Percentiles rank a stretch among this genome's conserved stretches.
phyloP scores from a whole-genome alignment of 2,888 invertebrate genomes.

The Himalopsyche anomala region DNA sequence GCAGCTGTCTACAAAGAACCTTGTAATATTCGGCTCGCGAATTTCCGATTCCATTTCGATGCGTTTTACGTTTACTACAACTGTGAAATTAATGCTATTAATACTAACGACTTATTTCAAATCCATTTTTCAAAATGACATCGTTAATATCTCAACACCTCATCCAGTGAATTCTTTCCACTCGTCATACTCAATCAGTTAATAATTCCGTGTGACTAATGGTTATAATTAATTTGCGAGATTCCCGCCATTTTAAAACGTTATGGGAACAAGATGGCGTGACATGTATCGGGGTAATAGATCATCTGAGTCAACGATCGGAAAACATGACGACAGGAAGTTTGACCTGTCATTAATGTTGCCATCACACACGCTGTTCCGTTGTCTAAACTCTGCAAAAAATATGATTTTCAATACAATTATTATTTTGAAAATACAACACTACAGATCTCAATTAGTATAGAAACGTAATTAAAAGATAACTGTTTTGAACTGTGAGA shows the following conservation, averaged over 20 bases:
- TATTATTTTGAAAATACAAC: no score
- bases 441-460: no score
- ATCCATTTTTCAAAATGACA: no score
- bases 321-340: conserved; percentile 27
- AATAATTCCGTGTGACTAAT: conserved; percentile 2
- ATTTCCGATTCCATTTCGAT: no score
- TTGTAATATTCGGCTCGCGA: no score
- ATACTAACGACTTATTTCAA: no score
- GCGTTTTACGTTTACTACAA: no score
- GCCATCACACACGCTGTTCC: conserved; percentile 22
- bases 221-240: background rate
- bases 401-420: background rate
- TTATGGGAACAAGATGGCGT: conserved; percentile 26
- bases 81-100: no score
- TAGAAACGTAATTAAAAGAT: no score
- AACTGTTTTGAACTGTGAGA: no score
- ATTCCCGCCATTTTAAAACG: background rate
- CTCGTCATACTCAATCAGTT: background rate
- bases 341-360: conserved; percentile 18
- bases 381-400: background rate
- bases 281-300: conserved; percentile 5
- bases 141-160: background rate
- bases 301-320: conserved; percentile 26
- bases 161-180: background rate
- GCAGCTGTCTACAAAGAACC: no score